Base-by-base conservation (phyloP, 2,888 invertebrate species). In the Andricus quercusramuli region DNA sequence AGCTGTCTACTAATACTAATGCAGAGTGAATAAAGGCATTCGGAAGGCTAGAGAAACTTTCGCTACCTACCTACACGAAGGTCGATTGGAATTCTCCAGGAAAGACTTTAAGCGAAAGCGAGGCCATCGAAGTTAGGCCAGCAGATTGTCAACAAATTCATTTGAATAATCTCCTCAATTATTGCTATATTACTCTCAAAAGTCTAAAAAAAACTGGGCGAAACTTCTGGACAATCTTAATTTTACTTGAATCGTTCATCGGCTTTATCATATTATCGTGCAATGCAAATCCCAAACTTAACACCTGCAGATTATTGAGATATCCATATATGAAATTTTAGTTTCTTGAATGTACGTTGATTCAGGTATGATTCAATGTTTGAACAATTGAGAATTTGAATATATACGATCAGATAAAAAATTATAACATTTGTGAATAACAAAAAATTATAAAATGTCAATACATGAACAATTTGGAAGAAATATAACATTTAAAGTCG, bases 1-100 rank as follows among this genome's bases (percentile, higher is more conserved):
- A 74, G 74, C 70, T 70, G 70, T n/a, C 47, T 70, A 25, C 6
- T 1, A n/a, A n/a, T 70, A 25, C 6, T 1, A n/a, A n/a, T 37
- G 17, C 15, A 47, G 17, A 22, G n/a, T 68, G 15, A 25, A 25
- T 25, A 9, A 37, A 56, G n/a, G 56, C 32, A 56, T 74, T 56
- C 51, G 20, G 62, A 74, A 56, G 51, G 51, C n/a, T 74, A 74
- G 74, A 56, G n/a, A 56, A 74, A 74, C 74, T 74, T 74, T 74
- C 56, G 20, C 74, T 32, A n/a, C 3, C 74, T 32, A n/a, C 3
- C 74, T 32, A n/a, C 9, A 51, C 6, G 37, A 74, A 56, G 74
- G 51, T 56, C 37, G 11, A 56, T 6, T 56, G n/a, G 32, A 32
- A 15, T 56, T 74, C 22, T 70, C 29, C 20, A 2, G 29, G 20